Evolutionary conservation across 2,797 vertebrate species (phyloP), one percentile per base, ranked within the genome.

Genomic region (Acrocephalus scirpaceus): DNA sequence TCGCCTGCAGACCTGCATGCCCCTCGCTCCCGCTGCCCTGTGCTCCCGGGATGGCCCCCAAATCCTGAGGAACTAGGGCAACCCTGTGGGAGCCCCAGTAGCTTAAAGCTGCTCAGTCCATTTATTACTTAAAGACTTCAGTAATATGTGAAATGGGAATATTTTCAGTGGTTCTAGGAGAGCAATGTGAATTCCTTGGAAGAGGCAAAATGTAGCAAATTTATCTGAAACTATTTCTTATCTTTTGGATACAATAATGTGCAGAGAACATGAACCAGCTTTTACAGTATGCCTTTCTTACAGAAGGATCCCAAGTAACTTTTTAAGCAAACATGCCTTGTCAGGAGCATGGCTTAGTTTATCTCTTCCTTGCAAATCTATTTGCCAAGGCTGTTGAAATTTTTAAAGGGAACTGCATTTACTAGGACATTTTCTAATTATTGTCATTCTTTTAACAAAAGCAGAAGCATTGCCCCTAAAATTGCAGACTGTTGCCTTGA

Each of bases 261-360:
- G 23, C 19, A 66, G 11, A 69, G 36, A 86, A 77, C 0, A 2
- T 1, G 32, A 88, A 75, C 29, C 62, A 88, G 48, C 26, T 58
- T 80, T 72, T 69, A 80, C 9, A 80, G 50, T 7, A 22, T 9
- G 38, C 79, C 82, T 84, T 96, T 97, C 92, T 92, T 93, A 90
- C 73, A 78, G 92, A 96, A 96, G 91, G 89, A 96, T 94, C 94
- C 91, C 96, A 96, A 92, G 71, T 60, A 18, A 93, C 73, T 84
- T 94, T 73, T 83, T 25, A 86, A 93, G 90, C 19, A 75, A 58
- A 86, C 69, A 1, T 32, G 50, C 19, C 26, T 75, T 38, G 18
- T 53, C 25, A 51, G 56, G 42, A 76, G 7, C 18, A 20, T 26
- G 34, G 34, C 56, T 83, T 73, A 92, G 18, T 51, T 56, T 18